These are phyloP conservation scores for Gopherus flavomarginatus DNA, from an alignment of 2,113 vertebrate genomes.

Conservation along the genomic window DNA sequence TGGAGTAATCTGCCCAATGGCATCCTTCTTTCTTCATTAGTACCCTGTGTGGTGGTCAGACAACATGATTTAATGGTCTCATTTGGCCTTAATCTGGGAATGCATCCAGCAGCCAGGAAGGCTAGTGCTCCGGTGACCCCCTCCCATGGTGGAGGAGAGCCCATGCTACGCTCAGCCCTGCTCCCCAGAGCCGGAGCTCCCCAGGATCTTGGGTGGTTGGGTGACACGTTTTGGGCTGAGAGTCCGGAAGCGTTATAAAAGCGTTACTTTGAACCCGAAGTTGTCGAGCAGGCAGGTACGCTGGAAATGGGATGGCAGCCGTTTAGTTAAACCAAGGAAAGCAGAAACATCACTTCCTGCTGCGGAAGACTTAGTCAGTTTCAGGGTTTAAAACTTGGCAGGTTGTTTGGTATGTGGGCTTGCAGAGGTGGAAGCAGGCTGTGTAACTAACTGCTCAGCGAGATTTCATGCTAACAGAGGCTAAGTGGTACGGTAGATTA, in stretches of 20 bases:
- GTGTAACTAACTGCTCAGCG: neutral
- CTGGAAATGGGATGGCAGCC: neutral
- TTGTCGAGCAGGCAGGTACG: neutral
- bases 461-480: neutral
- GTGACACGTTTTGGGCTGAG: neutral
- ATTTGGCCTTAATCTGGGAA: neutral
- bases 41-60: neutral
- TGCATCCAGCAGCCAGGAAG: no score
- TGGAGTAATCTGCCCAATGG: neutral
- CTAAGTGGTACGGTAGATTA: neutral
- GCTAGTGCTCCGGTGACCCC: neutral
- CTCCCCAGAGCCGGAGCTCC: neutral
- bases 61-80: neutral
- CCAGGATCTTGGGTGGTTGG: neutral
- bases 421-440: neutral
- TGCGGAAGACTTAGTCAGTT: neutral
- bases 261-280: neutral
- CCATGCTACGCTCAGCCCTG: neutral
- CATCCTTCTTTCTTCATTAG: no score
- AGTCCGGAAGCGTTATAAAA: constrained; percentile 11
- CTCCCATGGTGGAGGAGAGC: neutral
- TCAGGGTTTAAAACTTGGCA: neutral
- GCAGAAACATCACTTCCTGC: neutral
- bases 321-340: constrained; percentile 30
- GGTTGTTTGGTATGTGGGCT: neutral